Base-by-base conservation (phyloP, 2,888 invertebrate genomes). In the Heliconius ismenius region DNA sequence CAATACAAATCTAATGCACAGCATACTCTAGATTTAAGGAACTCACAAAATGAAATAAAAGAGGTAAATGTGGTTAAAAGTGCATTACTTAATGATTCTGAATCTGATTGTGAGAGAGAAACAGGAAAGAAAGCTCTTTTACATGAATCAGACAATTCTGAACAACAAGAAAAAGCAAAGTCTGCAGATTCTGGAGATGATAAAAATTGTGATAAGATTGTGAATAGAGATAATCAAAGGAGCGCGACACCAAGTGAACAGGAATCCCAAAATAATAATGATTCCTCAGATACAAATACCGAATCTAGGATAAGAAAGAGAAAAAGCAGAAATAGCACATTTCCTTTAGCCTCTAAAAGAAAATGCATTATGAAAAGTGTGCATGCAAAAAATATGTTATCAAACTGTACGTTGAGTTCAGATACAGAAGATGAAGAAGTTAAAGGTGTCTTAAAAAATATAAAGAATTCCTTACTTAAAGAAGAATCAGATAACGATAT, bases 331-430 rank as follows among this genome's bases (percentile, higher is more conserved):
- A 79, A 76, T 74, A 79, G 63, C 7, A 82, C 75, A 82, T 84
- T 83, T 73, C 77, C 84, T 63, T 83, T 81, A 81, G 84, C 83
- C 72, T 86, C 84, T 28, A 89, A 86, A 83, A 84, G 87, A 79
- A 91, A 89, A 82, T 82, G 83, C 77, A 87, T 88, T 2, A 89
- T 86, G 84, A 89, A 91, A 83, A 90, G 87, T 81, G 88, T 89
- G 82, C 83, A 90, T 82, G 92, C 91, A 32, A 93, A 91, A 80
- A 89, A 88, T 85, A 90, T 86, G 85, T 83, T 91, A 18, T 81
- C 92, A 7, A 84, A 84, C 60, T 87, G 90, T 81, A 90, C 91
- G 62, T 90, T 91, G 43, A 91, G 91, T 82, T 93, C 93, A 10
- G 93, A 92, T 67, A 87, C 89, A 67, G 91, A 91, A 75, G 90